Percentiles rank a stretch among this genome's conserved stretches.
Conservation (phyloP, 2,797 vertebrate species). For the Ctenosaura bakeri region DNA sequence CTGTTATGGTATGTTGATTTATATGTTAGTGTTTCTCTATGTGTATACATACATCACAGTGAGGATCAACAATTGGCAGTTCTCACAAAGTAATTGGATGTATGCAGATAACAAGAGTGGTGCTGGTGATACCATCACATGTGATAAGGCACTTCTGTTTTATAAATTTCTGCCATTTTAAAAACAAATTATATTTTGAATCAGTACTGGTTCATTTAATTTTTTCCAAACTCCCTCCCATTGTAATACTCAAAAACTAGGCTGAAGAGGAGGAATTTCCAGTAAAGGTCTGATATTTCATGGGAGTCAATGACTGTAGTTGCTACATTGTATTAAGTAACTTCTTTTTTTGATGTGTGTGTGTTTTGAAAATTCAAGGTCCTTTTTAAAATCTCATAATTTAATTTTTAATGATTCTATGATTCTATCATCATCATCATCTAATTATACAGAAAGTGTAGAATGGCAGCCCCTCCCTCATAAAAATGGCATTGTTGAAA, state of each 20-base stretch:
- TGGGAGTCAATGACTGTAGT: not conserved
- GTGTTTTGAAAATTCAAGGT: no score
- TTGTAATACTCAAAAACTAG: not conserved
- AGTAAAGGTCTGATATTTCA: not conserved
- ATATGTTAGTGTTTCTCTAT: not conserved
- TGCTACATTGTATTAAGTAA: not conserved
- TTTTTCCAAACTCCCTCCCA: not conserved
- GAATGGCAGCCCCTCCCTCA: conserved; percentile 29
- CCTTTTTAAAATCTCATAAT: not conserved
- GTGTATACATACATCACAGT: not conserved
- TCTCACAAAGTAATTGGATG: not conserved
- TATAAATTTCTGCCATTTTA: not conserved
- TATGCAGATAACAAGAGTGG: not conserved
- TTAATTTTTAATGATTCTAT: not conserved
- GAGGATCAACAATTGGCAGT: not conserved
- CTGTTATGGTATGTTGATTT: not conserved
- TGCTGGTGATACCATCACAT: not conserved
- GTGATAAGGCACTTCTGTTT: not conserved
- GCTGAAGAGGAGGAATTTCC: no score
- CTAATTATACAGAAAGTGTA: conserved; percentile 1
- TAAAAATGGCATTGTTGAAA: conserved; percentile 17
- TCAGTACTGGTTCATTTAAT: not conserved
- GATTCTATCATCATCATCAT: not conserved
- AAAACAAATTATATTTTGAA: not conserved
- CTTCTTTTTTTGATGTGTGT: not conserved